A percentile compares a stretch with the other conserved stretches of the same genome.
These are phyloP conservation scores for Gadus chalcogrammus DNA, from an alignment of 2,113 vertebrate genomes.

Conservation along the genomic window DNA sequence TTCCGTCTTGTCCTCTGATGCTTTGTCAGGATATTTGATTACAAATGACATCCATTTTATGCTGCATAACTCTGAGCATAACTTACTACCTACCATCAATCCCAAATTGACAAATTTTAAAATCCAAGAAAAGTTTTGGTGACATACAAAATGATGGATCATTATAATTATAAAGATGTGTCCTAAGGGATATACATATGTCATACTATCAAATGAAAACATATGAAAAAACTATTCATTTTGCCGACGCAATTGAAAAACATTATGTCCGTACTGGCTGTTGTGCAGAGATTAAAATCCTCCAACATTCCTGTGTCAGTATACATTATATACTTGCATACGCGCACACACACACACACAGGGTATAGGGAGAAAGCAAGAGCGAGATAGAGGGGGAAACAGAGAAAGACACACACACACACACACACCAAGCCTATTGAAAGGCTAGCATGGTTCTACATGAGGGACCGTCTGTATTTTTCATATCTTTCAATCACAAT, in stretches of 20 bases:
- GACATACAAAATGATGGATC: no score
- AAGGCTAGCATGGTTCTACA: slow-evolving; percentile 9
- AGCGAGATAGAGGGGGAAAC: no score
- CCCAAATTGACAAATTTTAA: no score
- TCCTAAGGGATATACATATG: no score
- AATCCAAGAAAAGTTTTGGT: no score
- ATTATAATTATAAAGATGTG: no score
- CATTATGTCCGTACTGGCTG: background rate
- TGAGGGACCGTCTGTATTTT: slow-evolving; percentile 37
- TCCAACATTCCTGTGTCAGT: slow-evolving; percentile 40
- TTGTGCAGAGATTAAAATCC: slow-evolving; percentile 16
- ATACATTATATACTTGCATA: slow-evolving; percentile 29
- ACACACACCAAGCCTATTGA: slow-evolving; percentile 26
- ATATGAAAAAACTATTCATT: background rate
- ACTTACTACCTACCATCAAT: no score
- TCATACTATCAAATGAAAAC: background rate
- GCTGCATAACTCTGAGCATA: no score
- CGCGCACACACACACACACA: no score
- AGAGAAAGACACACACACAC: no score
- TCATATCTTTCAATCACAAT: background rate
- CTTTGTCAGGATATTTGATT: background rate
- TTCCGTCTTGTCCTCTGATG: background rate
- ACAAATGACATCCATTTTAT: background rate
- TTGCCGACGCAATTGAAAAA: background rate
- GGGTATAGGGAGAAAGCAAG: no score